phyloP scores from a whole-genome alignment of 2,888 invertebrate genomes.

The Pseudococcus longispinus region DNA sequence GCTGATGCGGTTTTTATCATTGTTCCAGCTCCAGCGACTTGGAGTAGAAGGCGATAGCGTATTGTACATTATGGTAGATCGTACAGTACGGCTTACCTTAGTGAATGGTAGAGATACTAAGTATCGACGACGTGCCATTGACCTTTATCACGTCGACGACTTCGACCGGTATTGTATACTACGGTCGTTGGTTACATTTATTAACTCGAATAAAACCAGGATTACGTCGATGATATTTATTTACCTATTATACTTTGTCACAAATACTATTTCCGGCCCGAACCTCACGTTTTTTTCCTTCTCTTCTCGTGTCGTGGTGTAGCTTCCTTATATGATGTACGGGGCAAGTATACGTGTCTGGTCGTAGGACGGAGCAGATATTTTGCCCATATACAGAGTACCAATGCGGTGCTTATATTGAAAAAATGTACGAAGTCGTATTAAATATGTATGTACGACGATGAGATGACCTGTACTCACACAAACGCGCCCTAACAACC shows the following conservation, averaged over 20 bases:
- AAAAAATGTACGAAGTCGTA: neutral
- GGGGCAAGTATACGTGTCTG: neutral
- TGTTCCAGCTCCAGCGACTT: neutral
- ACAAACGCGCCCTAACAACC: neutral
- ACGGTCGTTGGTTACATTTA: constrained; percentile 1
- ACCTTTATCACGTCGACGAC: constrained; percentile 3
- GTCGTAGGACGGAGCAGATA: neutral
- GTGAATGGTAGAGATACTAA: neutral
- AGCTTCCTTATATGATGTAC: neutral
- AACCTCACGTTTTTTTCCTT: constrained; percentile 4
- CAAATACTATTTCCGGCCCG: neutral
- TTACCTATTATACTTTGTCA: constrained; percentile 23
- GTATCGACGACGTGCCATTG: neutral
- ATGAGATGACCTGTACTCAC: neutral
- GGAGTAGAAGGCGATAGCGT: neutral
- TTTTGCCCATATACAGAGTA: neutral
- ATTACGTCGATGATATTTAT: constrained; percentile 4
- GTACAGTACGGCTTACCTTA: neutral
- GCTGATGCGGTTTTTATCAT: neutral
- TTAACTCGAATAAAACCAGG: constrained; percentile 9
- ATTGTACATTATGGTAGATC: neutral
- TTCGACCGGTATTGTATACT: neutral
- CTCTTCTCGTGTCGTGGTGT: neutral
- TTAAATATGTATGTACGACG: neutral
- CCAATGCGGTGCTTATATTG: neutral